Percentiles rank a stretch among this genome's conserved stretches.
phyloP scores from a whole-genome alignment of 2,797 vertebrate species.

The Psittacula derbiana region DNA sequence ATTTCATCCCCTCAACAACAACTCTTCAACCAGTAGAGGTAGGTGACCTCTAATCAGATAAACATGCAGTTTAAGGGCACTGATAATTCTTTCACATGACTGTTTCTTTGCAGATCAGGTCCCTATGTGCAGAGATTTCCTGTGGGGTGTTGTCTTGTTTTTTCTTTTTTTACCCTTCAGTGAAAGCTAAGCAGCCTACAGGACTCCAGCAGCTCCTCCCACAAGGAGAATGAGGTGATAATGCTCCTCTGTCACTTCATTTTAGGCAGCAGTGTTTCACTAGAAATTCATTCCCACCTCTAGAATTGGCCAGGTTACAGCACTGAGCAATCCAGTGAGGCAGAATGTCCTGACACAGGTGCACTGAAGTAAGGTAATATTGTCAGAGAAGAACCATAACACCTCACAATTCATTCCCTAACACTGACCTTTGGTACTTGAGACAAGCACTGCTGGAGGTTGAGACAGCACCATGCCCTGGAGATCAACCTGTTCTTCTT shows the following conservation, averaged over 20 bases:
- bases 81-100: not conserved
- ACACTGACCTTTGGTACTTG: conserved; percentile 74
- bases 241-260: not conserved
- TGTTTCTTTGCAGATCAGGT: not conserved
- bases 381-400: not conserved
- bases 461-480: not conserved
- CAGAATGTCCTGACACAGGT: not conserved
- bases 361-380: not conserved
- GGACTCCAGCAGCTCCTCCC: not conserved
- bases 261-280: not conserved
- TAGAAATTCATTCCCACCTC: not conserved
- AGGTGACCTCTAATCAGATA: not conserved
- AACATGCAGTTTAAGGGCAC: not conserved
- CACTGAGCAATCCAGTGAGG: not conserved
- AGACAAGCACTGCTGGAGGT: conserved; percentile 69
- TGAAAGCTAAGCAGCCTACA: not conserved
- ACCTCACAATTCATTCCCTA: not conserved
- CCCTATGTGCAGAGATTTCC: not conserved
- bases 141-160: too few relatives aligned
- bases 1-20: not conserved
- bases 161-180: not conserved
- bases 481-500: not conserved
- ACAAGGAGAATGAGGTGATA: not conserved
- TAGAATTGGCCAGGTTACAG: not conserved
- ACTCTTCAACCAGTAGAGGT: not conserved